Base-by-base conservation (phyloP, 2,113 vertebrate genomes). In the Asarcornis scutulata region DNA sequence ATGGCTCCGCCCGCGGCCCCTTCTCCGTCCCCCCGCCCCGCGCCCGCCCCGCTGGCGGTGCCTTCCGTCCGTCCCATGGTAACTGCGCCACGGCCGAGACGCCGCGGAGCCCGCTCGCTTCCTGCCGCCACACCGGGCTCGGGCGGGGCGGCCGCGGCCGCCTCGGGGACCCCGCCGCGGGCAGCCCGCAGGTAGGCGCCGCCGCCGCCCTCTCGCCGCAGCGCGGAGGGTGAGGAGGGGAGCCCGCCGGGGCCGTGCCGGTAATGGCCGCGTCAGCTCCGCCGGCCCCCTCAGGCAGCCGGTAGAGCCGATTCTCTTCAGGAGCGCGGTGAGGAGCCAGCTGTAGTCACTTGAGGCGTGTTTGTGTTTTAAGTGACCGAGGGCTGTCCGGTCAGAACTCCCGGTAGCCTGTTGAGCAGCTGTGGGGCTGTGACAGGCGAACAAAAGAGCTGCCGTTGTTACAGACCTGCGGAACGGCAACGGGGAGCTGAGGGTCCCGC, bases 1-100 rank as follows among this genome's bases (percentile, higher is more conserved):
- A 96, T 96, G 95, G 95, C 77, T 48, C 36, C 34, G 11, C 1
- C 22, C 16, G 44, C 17, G 17, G 46, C 60, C 16, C 60, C 40
- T 40, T 40, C 40, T 71, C 25, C 32, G 52, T 36, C 17, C 8
- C 16, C 5, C 62, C 62, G 62, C 17, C 17, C 18, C 31, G 48
- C 55, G 38, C 46, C 90, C 89, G 62, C 91, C 76, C 69, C n/a
- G 79, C 74, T 86, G 88, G 66, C 77, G 25, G 84, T 48, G 89
- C 95, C 94, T 97, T 97, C 96, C 96, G 94, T 88, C 89, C 32
- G 91, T 94, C 95, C 96, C 96, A 95, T 96, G 96, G 95, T 97
- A 95, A 96, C 97, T 94, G 95, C 91, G 95, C 89, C 80, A 83
- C 91, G 82, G 87, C 23, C 74, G 87, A 86, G 93, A 91, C 96